A percentile compares a stretch with the other conserved stretches of the same genome.
phyloP scores from a whole-genome alignment of 2,113 vertebrate genomes.

The Pterocles burchelli region DNA sequence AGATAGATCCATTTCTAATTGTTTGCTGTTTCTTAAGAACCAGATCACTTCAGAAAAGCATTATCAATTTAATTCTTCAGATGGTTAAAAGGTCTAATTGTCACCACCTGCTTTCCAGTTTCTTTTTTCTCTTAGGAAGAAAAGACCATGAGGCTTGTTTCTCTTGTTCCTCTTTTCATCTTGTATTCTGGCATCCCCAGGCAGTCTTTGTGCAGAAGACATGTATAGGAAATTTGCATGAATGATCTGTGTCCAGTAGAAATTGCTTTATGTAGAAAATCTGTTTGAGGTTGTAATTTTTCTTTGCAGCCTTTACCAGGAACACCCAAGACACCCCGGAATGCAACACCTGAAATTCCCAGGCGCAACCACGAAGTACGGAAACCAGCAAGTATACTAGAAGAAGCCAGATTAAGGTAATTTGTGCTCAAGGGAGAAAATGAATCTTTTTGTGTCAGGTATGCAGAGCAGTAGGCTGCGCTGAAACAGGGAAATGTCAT shows the following conservation, averaged over 20 bases:
- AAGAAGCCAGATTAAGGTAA: conserved; percentile 90
- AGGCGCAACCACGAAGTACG: conserved; percentile 76
- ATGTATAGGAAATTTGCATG: background rate
- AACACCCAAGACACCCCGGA: conserved; percentile 75
- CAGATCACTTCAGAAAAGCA: background rate
- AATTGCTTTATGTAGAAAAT: background rate
- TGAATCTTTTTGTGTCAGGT: background rate
- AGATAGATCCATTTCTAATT: background rate
- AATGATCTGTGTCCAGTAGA: background rate
- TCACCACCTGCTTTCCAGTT: background rate
- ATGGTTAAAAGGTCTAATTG: background rate
- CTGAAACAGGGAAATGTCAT: background rate
- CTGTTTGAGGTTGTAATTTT: background rate
- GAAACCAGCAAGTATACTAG: conserved; percentile 81
- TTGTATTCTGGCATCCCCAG: background rate
- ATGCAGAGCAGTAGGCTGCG: background rate
- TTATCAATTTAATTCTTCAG: background rate
- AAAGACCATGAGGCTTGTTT: background rate
- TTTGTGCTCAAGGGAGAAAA: background rate
- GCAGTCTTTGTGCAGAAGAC: background rate
- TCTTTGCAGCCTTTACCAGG: conserved; percentile 59
- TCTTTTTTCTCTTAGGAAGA: background rate
- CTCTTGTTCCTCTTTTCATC: background rate
- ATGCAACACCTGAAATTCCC: conserved; percentile 87
- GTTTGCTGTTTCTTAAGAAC: background rate